Evolutionary conservation across 2,888 invertebrate species (phyloP).

Genomic region (Fragum sueziense): DNA sequence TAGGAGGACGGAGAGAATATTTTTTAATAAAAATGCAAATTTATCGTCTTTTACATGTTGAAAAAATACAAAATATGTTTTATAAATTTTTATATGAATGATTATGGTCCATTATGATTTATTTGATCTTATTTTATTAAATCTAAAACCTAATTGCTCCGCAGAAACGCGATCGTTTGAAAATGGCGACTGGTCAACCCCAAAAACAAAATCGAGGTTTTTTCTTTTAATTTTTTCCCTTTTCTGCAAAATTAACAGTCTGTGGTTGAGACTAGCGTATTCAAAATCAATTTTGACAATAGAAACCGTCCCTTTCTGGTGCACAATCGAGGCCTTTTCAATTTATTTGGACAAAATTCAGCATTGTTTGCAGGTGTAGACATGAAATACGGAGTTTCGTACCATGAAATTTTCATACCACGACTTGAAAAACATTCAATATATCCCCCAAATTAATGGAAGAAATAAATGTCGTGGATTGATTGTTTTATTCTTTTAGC

Average conservation of each 20-base stretch:
- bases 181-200: conserved; percentile 65
- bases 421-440: too few species aligned
- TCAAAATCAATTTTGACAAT: not conserved
- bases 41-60: too few species aligned
- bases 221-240: not conserved
- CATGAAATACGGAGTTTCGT: not conserved
- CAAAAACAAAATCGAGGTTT: conserved; percentile 61
- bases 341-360: not conserved
- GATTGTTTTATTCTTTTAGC: too few species aligned
- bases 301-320: not conserved
- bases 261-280: too few species aligned
- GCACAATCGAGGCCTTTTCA: not conserved
- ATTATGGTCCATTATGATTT: too few species aligned
- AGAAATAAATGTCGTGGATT: too few species aligned
- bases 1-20: not conserved
- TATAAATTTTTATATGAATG: too few species aligned
- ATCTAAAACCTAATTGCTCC: not conserved
- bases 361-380: conserved; percentile 12
- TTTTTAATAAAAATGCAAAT: too few species aligned
- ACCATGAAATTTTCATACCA: not conserved
- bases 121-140: too few species aligned
- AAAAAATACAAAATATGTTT: too few species aligned
- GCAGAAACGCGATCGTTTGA: conserved; percentile 44
- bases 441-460: too few species aligned
- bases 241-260: not conserved